A percentile compares a stretch with the other conserved stretches of the same genome.
These are phyloP conservation scores for Philhelius pedissequus DNA, from an alignment of 2,888 invertebrate species.

Conservation along the genomic window DNA sequence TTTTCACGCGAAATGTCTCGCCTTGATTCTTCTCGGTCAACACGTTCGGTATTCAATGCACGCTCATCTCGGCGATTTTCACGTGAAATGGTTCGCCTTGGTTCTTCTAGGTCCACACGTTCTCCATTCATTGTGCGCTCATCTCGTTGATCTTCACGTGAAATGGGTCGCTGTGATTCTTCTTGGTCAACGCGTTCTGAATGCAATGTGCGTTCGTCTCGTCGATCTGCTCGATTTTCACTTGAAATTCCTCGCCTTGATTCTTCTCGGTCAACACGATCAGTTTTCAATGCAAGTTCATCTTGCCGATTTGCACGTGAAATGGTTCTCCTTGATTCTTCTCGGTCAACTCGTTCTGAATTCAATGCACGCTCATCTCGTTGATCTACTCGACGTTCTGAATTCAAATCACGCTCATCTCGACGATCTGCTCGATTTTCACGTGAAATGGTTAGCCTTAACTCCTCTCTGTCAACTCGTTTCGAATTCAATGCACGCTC, in stretches of 20 bases:
- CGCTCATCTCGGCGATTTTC: background rate
- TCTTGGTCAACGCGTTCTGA: too few species aligned
- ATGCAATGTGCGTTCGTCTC: too few species aligned
- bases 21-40: background rate
- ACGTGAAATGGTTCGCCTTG: background rate
- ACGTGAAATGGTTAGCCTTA: background rate
- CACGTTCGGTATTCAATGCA: background rate
- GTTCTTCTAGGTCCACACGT: background rate
- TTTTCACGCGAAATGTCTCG: background rate
- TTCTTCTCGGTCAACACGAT: background rate
- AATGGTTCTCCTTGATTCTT: background rate
- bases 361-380: background rate
- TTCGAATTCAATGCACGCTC: too few species aligned
- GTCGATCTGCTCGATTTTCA: background rate
- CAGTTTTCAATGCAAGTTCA: too few species aligned
- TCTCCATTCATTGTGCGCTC: background rate
- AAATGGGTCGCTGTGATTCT: background rate
- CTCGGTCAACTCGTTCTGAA: background rate
- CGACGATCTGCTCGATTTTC: background rate
- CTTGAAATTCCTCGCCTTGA: background rate
- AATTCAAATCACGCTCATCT: background rate
- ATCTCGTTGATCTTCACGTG: background rate
- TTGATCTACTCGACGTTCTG: background rate
- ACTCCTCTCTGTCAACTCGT: background rate
- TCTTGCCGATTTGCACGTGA: background rate